Evolutionary conservation across 2,797 vertebrate genomes (phyloP), one percentile per base, ranked within the genome.

Genomic region (Glossophaga mutica): DNA sequence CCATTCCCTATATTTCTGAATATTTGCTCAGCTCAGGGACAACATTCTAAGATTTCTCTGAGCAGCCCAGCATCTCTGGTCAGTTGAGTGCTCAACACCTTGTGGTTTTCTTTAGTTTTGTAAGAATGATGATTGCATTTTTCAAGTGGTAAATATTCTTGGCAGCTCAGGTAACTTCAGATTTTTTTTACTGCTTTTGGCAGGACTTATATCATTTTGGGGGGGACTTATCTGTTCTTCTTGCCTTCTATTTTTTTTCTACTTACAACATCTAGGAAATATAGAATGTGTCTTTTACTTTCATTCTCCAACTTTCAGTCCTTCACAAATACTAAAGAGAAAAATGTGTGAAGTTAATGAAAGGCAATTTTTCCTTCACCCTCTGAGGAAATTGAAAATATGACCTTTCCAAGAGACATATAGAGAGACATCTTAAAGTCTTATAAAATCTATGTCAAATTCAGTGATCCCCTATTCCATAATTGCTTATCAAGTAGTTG

Each of bases 351-450:
- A 83, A 96, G 73, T 94, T 96, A 96, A 96, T 95, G 91, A 97
- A 97, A 97, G 84, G 87, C 91, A 97, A 96, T 97, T 97, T 97
- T 96, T 94, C 90, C 81, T 93, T 97, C 94, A 93, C 77, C 71
- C 81, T 95, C 81, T 90, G 89, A 46, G 90, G 59, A 97, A 96
- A 97, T 94, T 95, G 96, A 96, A 96, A 97, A 87, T 96, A 90
- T 86, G 94, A 97, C 95, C 87, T 97, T 96, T 96, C 65, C 19
- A 79, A 94, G 84, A 95, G 65, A 94, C 48, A 94, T 71, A 90
- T 14, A 92, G 76, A 97, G 22, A 93, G 84, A 91, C 44, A 93
- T 48, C 71, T 95, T 95, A 96, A 97, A 95, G 89, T 59, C 52
- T 91, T 84, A 94, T 94, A 87, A 90, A 92, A 91, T 94, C 84